These are phyloP conservation scores for Hemithea aestivaria DNA, from an alignment of 2,888 invertebrate species.

Conservation along the genomic window DNA sequence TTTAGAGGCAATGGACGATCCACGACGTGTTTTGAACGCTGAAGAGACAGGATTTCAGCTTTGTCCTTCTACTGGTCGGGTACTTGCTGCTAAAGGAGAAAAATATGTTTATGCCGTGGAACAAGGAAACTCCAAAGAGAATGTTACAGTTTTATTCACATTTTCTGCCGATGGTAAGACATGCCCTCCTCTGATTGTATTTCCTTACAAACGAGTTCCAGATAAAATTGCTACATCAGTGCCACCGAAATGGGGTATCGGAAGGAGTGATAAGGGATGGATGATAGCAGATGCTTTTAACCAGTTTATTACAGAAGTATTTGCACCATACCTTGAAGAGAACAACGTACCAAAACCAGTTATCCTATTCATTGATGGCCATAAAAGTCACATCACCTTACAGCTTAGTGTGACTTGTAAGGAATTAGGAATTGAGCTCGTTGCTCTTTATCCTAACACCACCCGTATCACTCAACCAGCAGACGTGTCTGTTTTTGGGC, in stretches of 20 bases:
- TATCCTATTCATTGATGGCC: constrained; percentile 27
- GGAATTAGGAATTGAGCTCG: constrained; percentile 22
- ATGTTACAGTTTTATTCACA: constrained; percentile 14
- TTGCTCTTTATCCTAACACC: constrained; percentile 25
- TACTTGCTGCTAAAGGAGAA: constrained; percentile 8
- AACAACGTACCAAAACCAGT: constrained; percentile 20
- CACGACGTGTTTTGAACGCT: neutral
- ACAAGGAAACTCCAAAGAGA: constrained; percentile 14
- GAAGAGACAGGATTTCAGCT: neutral
- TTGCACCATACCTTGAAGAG: constrained; percentile 22
- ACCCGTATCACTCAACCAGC: constrained; percentile 26
- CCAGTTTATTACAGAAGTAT: constrained; percentile 16
- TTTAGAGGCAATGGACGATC: neutral
- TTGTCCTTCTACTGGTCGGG: neutral
- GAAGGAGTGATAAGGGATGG: constrained; percentile 15
- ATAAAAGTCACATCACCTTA: constrained; percentile 26
- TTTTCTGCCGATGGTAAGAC: constrained; percentile 19
- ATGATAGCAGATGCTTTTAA: constrained; percentile 13
- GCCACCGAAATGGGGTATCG: constrained; percentile 21
- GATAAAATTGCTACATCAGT: constrained; percentile 11
- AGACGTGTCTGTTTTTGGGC: constrained; percentile 26
- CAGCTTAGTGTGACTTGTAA: constrained; percentile 22
- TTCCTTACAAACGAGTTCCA: constrained; percentile 19
- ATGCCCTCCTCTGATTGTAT: constrained; percentile 16
- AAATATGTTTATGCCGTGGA: constrained; percentile 22